phyloP scores from a whole-genome alignment of 2,888 invertebrate genomes.

The Perizoma affinitatum region DNA sequence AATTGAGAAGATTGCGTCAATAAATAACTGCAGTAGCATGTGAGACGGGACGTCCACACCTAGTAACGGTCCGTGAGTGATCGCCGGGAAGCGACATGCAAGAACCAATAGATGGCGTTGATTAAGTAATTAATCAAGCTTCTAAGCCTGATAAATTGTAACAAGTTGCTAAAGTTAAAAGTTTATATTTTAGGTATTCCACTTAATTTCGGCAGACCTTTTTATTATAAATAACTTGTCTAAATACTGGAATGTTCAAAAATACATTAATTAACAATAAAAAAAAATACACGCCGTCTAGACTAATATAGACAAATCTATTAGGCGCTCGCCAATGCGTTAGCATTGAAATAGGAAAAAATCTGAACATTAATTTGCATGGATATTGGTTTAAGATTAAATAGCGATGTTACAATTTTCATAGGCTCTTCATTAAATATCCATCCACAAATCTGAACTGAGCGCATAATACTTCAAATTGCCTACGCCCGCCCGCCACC shows the following conservation, averaged over 20 bases:
- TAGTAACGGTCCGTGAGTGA: conserved; percentile 65
- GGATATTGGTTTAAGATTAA: too few relatives aligned
- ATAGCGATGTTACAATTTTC: too few relatives aligned
- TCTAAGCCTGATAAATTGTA: conserved; percentile 41
- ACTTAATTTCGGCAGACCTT: conserved; percentile 3
- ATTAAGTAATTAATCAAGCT: conserved; percentile 76
- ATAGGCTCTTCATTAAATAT: conserved; percentile 12
- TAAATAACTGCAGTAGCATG: conserved; percentile 71
- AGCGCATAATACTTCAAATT: conserved; percentile 39
- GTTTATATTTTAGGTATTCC: too few relatives aligned
- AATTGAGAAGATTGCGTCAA: conserved; percentile 72
- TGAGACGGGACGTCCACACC: conserved; percentile 62
- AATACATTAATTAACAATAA: too few relatives aligned
- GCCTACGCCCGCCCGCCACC: conserved; percentile 13
- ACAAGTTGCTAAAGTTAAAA: conserved; percentile 26
- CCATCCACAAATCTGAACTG: conserved; percentile 21
- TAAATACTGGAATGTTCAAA: too few relatives aligned
- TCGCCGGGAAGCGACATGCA: conserved; percentile 64
- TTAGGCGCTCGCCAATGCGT: neutral
- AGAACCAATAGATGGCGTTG: conserved; percentile 71
- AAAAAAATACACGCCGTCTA: too few relatives aligned
- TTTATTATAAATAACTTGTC: conserved; percentile 15
- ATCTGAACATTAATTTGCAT: too few relatives aligned
- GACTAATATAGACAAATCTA: too few relatives aligned
- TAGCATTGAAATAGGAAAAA: conserved; percentile 13